Base-by-base conservation (phyloP, 2,797 vertebrate species). In the Hippocampus kuda region DNA sequence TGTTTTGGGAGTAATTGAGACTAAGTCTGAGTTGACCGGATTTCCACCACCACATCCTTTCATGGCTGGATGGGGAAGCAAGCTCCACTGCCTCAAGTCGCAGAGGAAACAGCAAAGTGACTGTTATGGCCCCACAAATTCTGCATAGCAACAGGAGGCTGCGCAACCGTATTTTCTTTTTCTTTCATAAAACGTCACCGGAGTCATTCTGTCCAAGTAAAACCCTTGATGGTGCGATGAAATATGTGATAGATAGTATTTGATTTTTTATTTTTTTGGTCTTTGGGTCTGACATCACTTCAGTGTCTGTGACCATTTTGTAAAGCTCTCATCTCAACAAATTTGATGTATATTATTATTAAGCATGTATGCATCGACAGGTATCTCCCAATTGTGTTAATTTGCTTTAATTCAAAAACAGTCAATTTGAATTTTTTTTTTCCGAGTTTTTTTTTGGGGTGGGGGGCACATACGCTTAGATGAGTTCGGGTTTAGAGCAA, bases 401-500 rank as follows among this genome's bases (percentile, higher is more conserved):
- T 53, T n/a, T 20, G 22, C 5, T 51, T 53, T n/a, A 9, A 53
- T 53, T 3, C 51, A 22, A 53, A 53, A 49, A 22, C 20, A 53
- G 22, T 13, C n/a, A 1, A 38, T 38, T 38, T 38, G 34, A 38
- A 30, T 30, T 30, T 30, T 1, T 30, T 3, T 30, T 30, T 30
- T 30, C 30, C n/a, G n/a, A n/a, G n/a, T 30, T 30, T 30, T 30
- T 30, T n/a, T 53, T 53, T 22, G 0, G 34, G 1, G 34, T 1
- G 34, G 34, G 34, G 7, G 34, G 53, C 66, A 20, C 9, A 18
- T 24, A 71, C 56, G 57, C 42, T 56, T 8, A 48, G 26, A 65
- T 24, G 54, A 64, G 68, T 51, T 38, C 26, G 13, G 65, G 48
- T 66, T 53, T 66, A 53, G 42, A 65, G 44, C 26, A 65, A 65